Evolutionary conservation across 1,140 invertebrate species (phyloP).

Genomic region (Papilio helenus): DNA sequence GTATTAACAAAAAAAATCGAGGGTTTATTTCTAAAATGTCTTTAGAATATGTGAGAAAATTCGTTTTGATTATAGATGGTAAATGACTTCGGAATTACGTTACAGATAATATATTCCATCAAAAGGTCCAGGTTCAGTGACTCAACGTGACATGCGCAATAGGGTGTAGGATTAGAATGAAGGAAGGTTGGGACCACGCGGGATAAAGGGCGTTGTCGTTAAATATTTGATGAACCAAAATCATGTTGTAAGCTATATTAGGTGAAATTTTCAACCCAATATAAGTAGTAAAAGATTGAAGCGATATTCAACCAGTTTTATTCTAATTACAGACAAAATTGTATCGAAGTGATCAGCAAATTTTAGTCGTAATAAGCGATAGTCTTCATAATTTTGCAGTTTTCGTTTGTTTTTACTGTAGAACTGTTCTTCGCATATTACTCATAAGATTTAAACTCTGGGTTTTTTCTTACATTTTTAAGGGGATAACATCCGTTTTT

Average conservation of each 20-base stretch:
- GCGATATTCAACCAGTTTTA: neutral
- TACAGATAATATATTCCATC: conserved; percentile 30
- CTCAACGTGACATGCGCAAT: conserved; percentile 70
- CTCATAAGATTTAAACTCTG: too few relatives aligned
- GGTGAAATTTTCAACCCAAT: neutral
- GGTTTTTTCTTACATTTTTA: too few relatives aligned
- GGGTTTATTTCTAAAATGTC: neutral
- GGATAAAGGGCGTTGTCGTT: conserved; percentile 32
- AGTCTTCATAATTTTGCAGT: too few relatives aligned
- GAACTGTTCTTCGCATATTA: too few relatives aligned
- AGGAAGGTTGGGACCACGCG: conserved; percentile 39
- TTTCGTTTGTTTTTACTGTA: too few relatives aligned
- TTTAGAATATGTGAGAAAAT: neutral
- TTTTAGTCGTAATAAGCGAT: neutral
- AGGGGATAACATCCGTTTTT: too few relatives aligned
- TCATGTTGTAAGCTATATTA: neutral
- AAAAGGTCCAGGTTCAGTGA: conserved; percentile 54
- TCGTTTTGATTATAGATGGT: conserved; percentile 39
- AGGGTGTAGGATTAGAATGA: conserved; percentile 38
- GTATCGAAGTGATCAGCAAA: neutral
- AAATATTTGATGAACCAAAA: neutral
- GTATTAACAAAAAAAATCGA: neutral
- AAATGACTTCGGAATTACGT: conserved; percentile 52
- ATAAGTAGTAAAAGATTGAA: neutral
- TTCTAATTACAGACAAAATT: neutral